Conservation (phyloP, 2,113 vertebrate species). For the Drymodes brunneopygia region DNA sequence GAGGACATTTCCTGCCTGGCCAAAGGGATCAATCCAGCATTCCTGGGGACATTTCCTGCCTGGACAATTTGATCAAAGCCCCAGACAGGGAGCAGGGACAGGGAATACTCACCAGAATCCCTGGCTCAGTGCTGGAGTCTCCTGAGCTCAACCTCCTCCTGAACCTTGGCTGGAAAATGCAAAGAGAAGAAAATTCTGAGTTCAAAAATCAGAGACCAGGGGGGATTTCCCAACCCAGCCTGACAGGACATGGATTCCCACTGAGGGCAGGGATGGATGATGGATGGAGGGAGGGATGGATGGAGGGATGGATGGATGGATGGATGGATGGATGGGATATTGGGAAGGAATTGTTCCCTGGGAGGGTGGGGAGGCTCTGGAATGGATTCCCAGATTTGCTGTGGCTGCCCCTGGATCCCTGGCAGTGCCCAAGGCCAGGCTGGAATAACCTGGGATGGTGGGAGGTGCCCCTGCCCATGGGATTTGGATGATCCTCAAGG, state of each 20-base stretch:
- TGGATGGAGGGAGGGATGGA: too few species aligned
- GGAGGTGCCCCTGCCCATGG: not conserved
- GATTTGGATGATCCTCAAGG: not conserved
- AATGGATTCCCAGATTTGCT: not conserved
- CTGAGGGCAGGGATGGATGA: not conserved
- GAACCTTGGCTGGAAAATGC: not conserved
- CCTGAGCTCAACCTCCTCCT: not conserved
- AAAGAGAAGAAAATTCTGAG: not conserved
- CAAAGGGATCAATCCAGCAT: not conserved
- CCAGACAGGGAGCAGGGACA: not conserved
- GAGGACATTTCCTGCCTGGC: not conserved
- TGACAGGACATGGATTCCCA: not conserved
- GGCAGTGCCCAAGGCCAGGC: not conserved
- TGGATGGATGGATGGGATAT: not conserved
- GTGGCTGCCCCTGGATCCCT: not conserved
- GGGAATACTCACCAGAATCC: not conserved
- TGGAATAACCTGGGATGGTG: not conserved
- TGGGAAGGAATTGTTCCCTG: not conserved
- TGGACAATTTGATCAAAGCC: not conserved
- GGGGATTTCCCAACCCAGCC: not conserved
- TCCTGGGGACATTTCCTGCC: not conserved
- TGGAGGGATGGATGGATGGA: too few species aligned
- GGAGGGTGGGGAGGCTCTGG: not conserved
- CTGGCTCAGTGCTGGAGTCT: not conserved
- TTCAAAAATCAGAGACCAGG: fast-evolving